Evolutionary conservation across 2,888 invertebrate species (phyloP), one percentile per base, ranked within the genome.

Genomic region (Physocephala rufipes): DNA sequence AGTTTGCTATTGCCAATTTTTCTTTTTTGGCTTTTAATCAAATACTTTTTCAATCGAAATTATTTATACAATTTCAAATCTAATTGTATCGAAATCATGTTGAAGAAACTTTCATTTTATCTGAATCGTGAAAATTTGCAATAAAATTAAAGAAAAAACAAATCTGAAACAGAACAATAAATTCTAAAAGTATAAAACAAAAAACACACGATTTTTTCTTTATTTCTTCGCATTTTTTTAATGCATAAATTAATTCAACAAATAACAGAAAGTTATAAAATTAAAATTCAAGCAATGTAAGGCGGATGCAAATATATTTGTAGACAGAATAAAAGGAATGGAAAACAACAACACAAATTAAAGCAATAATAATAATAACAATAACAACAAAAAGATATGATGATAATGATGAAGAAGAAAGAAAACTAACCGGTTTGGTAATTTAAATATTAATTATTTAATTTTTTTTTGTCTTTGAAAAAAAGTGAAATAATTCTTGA

Each of bases 221-320:
- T n/a, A n/a, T n/a, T n/a, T n/a, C n/a, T n/a, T n/a, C n/a, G n/a
- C n/a, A n/a, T n/a, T n/a, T n/a, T n/a, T n/a, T n/a, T n/a, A n/a
- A n/a, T 58, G 58, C 26, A 15, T 58, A 15, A 21, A 47, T 63
- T 63, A 16, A 47, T 47, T 45, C 24, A 26, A 30, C 55, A 53
- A 28, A 16, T 21, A 63, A 21, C 45, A 16, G 21, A 47, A 63
- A 43, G 24, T 45, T 5, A 19, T 63, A 45, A 24, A 26, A 26
- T 30, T 67, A 59, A 61, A 49, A 67, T 67, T 67, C 67, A 59
- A 67, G 59, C 13, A 67, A 67, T 59, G 49, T 59, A n/a, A 67
- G 15, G 49, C 59, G 59, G 47, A 67, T 67, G 19, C 59, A 61
- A 15, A 16, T 47, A 28, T 16, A 53, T 36, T 16, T 30, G 36